Conservation (phyloP, 1,140 invertebrate genomes). For the Lordiphosa mommai region DNA sequence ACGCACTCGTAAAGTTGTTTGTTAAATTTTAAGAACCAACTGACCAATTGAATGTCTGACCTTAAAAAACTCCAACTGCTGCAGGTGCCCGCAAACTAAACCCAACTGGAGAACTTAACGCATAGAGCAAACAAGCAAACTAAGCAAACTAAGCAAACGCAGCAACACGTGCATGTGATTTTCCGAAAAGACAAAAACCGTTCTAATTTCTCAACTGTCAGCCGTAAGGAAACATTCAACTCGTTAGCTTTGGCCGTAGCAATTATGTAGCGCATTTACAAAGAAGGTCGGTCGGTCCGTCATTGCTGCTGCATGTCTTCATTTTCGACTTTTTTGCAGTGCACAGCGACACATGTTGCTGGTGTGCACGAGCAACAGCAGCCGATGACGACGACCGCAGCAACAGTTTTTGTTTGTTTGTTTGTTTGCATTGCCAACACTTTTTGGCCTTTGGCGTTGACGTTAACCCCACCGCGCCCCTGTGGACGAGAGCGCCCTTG, state of each 20-base stretch:
- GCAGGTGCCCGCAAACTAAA: not conserved
- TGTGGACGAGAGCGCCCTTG: conserved; percentile 19
- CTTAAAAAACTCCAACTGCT: too few species aligned
- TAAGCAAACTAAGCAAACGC: not conserved
- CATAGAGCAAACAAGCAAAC: too few species aligned
- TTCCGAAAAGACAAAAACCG: conserved; percentile 60
- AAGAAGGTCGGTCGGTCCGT: conserved; percentile 57
- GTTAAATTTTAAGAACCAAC: too few species aligned
- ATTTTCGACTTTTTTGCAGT: conserved; percentile 52
- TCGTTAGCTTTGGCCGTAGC: conserved; percentile 66
- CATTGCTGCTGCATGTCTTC: conserved; percentile 48
- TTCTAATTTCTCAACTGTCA: conserved; percentile 78
- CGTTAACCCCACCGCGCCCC: conserved; percentile 49
- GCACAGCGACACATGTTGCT: conserved; percentile 57
- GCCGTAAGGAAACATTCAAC: conserved; percentile 51
- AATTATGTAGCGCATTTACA: conserved; percentile 72
- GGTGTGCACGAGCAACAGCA: conserved; percentile 43
- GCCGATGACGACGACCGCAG: conserved; percentile 33
- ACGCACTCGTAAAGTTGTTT: too few species aligned
- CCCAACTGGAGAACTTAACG: conserved; percentile 3
- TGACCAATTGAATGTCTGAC: too few species aligned
- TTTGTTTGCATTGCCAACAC: conserved; percentile 72
- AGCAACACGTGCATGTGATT: conserved; percentile 72
- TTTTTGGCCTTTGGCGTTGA: conserved; percentile 72
- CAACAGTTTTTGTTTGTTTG: conserved; percentile 52